Evolutionary conservation across 1,140 invertebrate genomes (phyloP).

Genomic region (Neodiprion virginianus): DNA sequence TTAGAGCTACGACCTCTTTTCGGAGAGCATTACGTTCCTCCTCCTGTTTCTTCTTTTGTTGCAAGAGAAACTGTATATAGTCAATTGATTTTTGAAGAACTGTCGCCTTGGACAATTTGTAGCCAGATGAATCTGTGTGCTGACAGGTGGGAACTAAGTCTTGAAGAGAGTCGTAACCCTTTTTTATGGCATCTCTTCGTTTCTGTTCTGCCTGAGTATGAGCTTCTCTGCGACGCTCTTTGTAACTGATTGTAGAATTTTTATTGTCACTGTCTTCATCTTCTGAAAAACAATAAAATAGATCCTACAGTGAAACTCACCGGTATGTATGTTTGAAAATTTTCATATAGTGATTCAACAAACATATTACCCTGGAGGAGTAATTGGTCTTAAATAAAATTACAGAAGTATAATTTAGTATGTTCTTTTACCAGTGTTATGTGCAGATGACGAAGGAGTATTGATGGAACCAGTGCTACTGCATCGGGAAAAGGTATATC

Average conservation of each 20-base stretch:
- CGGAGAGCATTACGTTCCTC: conserved; percentile 90
- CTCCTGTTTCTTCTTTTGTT: conserved; percentile 93
- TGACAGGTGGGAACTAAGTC: conserved; percentile 93
- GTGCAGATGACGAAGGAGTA: conserved; percentile 83
- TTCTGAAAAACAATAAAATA: conserved; percentile 64
- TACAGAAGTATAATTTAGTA: conserved; percentile 16
- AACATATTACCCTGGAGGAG: neutral
- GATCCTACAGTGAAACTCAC: conserved; percentile 30
- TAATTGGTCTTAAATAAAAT: conserved; percentile 19
- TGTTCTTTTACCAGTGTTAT: conserved; percentile 76
- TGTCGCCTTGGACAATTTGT: conserved; percentile 96
- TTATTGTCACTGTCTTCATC: conserved; percentile 91
- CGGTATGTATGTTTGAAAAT: conserved; percentile 31
- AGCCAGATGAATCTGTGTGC: conserved; percentile 80
- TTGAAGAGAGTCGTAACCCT: conserved; percentile 91
- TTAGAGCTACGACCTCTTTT: conserved; percentile 92
- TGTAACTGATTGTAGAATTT: conserved; percentile 83
- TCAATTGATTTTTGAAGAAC: conserved; percentile 93
- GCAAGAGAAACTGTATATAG: conserved; percentile 88
- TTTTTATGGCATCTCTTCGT: conserved; percentile 94
- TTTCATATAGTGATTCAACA: conserved; percentile 22
- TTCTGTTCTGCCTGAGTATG: conserved; percentile 98
- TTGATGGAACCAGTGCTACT: conserved; percentile 85
- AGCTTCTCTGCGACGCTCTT: conserved; percentile 91
- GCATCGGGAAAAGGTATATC: conserved; percentile 77